Base-by-base conservation (phyloP, 1,140 invertebrate species). In the Medauroidea extradentata region DNA sequence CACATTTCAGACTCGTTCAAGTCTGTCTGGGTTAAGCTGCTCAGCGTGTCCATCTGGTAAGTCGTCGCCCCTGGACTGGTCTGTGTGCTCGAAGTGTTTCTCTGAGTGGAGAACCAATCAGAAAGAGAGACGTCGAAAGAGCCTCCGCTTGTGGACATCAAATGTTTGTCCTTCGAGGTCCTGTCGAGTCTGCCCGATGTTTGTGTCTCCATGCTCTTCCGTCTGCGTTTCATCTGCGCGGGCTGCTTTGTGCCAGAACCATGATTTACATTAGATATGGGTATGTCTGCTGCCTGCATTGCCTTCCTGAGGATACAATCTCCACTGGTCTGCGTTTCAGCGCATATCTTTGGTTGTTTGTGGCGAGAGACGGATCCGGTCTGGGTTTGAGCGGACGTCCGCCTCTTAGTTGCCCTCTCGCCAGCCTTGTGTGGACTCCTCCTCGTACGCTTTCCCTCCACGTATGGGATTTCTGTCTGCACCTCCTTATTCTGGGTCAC, bases 261-360 rank as follows among this genome's bases (percentile, higher is more conserved):
- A 58, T 59, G 42, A 16, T 55, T 24, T 23, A 7, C 25, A 57
- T 56, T 5, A 27, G 16, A n/a, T 13, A 58, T 39, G 2, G 42
- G 54, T 18, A 61, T 61, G 19, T 61, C 38, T 13, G 60, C 60
- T 8, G 55, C 63, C 27, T 44, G n/a, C 49, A 64, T 65, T 27
- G 56, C 53, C 56, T 67, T 67, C 52, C 63, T 64, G 29, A 57
- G 58, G 29, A 65, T 59, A 21, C 65, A 71, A 60, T 73, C 65
- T 7, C 66, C 68, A 19, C 64, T 65, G 0, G 79, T 81, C 71
- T 81, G 79, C 1, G 80, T 82, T 62, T 80, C 74, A 29, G 70
- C 75, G 19, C 71, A 75, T 4, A 66, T 63, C 53, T 72, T 71
- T 14, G 54, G 59, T 3, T 60, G 53, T 51, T 68, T 76, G 19